Percentiles rank a stretch among this genome's conserved stretches.
phyloP scores from a whole-genome alignment of 2,888 invertebrate genomes.

The Onthophagus sagittarius region DNA sequence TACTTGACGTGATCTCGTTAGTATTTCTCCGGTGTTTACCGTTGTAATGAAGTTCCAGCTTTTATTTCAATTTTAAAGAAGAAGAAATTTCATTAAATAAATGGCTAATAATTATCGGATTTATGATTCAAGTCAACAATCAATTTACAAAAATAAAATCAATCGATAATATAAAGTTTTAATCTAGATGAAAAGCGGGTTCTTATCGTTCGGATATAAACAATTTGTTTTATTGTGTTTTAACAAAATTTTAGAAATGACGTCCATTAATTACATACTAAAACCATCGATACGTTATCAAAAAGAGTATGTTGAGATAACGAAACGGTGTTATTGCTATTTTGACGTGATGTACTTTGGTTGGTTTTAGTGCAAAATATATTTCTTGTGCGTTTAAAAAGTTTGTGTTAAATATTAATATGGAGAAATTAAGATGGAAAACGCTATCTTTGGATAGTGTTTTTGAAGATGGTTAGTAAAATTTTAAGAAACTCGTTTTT shows the following conservation, averaged over 20 bases:
- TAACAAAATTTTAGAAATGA: neutral
- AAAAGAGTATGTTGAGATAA: neutral
- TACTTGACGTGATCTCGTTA: neutral
- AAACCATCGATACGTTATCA: slow-evolving; percentile 6
- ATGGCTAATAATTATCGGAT: no score
- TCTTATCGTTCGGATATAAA: no score
- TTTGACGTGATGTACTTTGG: neutral
- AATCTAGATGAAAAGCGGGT: no score
- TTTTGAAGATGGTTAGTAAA: slow-evolving; percentile 1
- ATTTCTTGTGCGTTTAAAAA: neutral
- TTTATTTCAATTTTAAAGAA: no score
- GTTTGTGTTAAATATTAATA: neutral
- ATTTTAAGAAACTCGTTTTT: neutral
- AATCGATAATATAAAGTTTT: no score
- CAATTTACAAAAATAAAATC: no score
- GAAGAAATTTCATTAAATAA: no score
- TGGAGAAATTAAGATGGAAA: slow-evolving; percentile 5
- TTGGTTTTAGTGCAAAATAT: neutral
- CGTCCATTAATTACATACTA: slow-evolving; percentile 1
- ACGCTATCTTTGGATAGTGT: slow-evolving; percentile 2
- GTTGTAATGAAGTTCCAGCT: neutral
- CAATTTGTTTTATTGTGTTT: neutral
- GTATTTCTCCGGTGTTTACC: neutral
- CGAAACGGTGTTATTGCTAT: neutral
- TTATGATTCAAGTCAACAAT: no score